Evolutionary conservation across 2,113 vertebrate genomes (phyloP), one percentile per base, ranked within the genome.

Genomic region (Tetrax tetrax): DNA sequence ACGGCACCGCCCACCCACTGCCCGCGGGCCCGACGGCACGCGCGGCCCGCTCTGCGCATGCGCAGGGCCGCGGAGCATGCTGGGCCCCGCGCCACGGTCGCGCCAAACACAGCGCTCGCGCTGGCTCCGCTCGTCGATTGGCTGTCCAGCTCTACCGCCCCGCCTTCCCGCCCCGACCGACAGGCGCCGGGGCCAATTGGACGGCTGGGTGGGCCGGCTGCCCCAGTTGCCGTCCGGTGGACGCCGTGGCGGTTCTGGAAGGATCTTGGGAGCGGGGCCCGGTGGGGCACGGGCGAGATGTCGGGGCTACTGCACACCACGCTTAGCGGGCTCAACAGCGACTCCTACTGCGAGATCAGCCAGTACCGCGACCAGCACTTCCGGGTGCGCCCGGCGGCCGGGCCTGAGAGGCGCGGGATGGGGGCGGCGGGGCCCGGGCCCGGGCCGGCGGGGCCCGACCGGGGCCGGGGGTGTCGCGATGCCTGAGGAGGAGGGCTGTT

Each of bases 311-410:
- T 97, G 4, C 80, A 90, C 84, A 92, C 93, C 45, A 93, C 95
- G 35, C 74, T 99, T 70, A 98, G 98, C 50, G 98, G 98, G 3
- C 95, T 99, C 37, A 96, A 56, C 47, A 99, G 98, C 38, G 98
- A 99, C 89, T 99, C 98, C 9, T 98, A 99, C 80, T 98, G 97
- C 33, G 98, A 99, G 48, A 89, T 99, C 17, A 98, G 98, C 75
- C 97, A 98, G 31, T 99, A 99, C 87, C 97, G 98, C 61, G 98
- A 99, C 90, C 98, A 99, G 70, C 98, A 98, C 89, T 99, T 99
- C 90, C 98, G 98, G 98, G 99, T 98, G 88, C 96, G 96, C 51
- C 53, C 37, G 21, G n/a, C 10, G 60, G 56, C 33, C 21, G 41
- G 56, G 43, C 25, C 23, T 9, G 22, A 19, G 64, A 24, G 25